Percentiles rank a stretch among this genome's conserved stretches.
Conservation (phyloP, 1,140 invertebrate species). For the Drosophila grimshawi region DNA sequence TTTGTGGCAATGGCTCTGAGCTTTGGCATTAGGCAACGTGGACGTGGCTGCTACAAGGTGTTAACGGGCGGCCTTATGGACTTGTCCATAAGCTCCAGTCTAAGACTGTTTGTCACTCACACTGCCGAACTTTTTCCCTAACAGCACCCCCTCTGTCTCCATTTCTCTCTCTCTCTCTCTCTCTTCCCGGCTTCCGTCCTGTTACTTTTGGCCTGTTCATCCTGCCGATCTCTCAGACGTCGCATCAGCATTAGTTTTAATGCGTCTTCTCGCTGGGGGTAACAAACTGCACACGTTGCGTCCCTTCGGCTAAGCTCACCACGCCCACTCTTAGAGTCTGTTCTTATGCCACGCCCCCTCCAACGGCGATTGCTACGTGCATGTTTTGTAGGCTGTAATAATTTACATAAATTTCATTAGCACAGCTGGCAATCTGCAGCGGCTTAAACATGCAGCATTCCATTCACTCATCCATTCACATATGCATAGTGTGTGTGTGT, state of each 20-base stretch:
- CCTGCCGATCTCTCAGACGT: conserved; percentile 41
- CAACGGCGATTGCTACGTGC: neutral
- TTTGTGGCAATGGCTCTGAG: conserved; percentile 80
- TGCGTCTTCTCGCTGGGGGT: conserved; percentile 57
- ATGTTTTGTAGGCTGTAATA: conserved; percentile 53
- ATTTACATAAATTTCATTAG: conserved; percentile 81
- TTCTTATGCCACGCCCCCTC: conserved; percentile 41
- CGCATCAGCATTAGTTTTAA: conserved; percentile 80
- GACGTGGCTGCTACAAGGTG: conserved; percentile 80
- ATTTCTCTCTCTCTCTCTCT: neutral
- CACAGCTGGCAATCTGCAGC: conserved; percentile 58
- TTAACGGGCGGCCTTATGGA: conserved; percentile 80
- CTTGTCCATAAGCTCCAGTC: conserved; percentile 75
- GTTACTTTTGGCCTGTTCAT: conserved; percentile 1
- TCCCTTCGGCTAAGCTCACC: neutral
- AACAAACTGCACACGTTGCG: conserved; percentile 62
- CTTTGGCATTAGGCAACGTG: conserved; percentile 79
- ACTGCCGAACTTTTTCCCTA: conserved; percentile 6
- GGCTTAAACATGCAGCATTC: conserved; percentile 43
- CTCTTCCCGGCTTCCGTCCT: neutral
- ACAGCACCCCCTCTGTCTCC: neutral
- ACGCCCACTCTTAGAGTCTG: conserved; percentile 22
- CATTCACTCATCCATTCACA: conserved; percentile 31
- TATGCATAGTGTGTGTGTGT: neutral
- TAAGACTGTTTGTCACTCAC: conserved; percentile 71